Base-by-base conservation (phyloP, 2,113 vertebrate genomes). In the Turnix velox region DNA sequence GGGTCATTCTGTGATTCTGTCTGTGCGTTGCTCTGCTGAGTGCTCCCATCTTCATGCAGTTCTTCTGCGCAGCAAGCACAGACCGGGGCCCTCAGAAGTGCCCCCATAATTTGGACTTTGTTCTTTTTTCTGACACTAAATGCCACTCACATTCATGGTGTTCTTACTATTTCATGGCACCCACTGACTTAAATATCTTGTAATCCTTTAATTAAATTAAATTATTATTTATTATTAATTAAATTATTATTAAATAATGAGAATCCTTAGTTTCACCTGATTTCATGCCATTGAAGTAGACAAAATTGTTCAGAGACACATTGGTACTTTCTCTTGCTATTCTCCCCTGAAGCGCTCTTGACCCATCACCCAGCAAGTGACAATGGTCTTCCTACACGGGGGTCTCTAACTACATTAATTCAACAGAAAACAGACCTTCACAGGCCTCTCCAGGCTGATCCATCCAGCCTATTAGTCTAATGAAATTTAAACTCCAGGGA, bases 321-420 rank as follows among this genome's bases (percentile, higher is more conserved):
- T 4, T 35, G 24, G 48, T 45, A 16, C 6, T 28, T 91, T 45
- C 15, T 35, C 6, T 51, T 63, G 5, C 28, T 79, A 52, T 72
- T 42, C 12, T 10, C 33, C 18, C 5, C 17, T 71, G 17, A 31
- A 12, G 39, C 31, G 30, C 33, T 28, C 33, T 49, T 7, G 6
- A 25, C 55, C 43, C 33, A 27, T 20, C 46, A 49, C 39, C 9
- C 6, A 20, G 40, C 0, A 0, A 73, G 19, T 6, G 7, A 58
- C 17, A 10, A 14, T 49, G 18, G 4, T 6, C 23, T 63, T 68
- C 35, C 83, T 75, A 13, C 17, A 22, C 25, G 4, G 18, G 3
- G 6, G 3, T 42, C 18, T 81, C 6, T 18, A 7, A 17, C 7
- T 35, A 2, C 17, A 23, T 27, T 46, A 12, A 18, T 7, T 28